These are phyloP conservation scores for Chamaea fasciata DNA, from an alignment of 2,113 vertebrate species.

Conservation along the genomic window DNA sequence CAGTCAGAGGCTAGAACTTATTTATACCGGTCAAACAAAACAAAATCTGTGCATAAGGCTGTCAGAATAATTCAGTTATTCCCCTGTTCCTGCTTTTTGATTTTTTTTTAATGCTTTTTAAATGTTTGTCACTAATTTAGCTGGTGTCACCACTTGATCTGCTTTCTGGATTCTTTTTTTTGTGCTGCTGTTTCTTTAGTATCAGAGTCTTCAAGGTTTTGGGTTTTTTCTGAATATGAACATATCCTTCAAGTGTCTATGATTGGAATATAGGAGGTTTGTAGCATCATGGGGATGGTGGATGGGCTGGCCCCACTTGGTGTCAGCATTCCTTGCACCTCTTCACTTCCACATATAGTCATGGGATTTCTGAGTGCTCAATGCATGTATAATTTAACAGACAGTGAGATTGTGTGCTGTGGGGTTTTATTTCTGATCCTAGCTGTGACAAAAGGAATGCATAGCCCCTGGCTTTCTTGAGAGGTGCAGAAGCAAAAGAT, in stretches of 20 bases:
- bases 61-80: conserved; percentile 34
- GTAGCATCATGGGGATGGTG: neutral
- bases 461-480: neutral
- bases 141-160: neutral
- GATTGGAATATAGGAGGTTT: neutral
- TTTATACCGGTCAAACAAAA: conserved; percentile 47
- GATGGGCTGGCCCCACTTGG: neutral
- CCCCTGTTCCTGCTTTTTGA: neutral
- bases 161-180: conserved; percentile 8
- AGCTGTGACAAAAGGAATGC: neutral
- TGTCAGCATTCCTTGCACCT: neutral
- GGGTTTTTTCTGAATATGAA: neutral
- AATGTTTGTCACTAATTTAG: neutral
- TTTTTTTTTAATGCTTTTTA: conserved; percentile 15
- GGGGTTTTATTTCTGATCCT: neutral
- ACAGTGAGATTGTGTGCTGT: neutral
- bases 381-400: neutral
- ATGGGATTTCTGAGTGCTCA: neutral
- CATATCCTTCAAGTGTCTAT: neutral
- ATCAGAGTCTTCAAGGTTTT: neutral
- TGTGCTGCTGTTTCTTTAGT: neutral
- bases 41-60: conserved; percentile 28
- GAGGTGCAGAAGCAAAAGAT: neutral
- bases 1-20: conserved; percentile 46
- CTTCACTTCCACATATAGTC: neutral